These are phyloP conservation scores for Pristionchus fissidentatus DNA, from an alignment of 2,888 invertebrate genomes.

Conservation along the genomic window DNA sequence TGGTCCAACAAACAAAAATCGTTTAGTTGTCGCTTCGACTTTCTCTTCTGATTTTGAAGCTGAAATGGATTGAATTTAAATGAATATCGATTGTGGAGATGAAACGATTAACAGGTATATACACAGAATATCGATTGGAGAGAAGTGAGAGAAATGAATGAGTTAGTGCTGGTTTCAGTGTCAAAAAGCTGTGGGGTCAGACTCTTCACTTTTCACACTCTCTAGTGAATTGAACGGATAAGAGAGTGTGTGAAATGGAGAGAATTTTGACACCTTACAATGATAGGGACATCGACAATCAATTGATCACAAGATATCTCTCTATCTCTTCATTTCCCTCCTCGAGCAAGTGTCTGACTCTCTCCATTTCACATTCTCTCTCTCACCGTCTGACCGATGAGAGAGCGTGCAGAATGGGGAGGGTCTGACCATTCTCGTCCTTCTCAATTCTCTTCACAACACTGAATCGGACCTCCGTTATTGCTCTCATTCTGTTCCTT, in stretches of 20 bases:
- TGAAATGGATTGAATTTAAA: background rate
- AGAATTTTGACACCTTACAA: background rate
- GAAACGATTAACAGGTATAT: no score
- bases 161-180: no score
- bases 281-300: background rate
- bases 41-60: conserved; percentile 52
- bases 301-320: background rate
- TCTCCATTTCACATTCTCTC: background rate
- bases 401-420: background rate
- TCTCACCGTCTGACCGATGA: background rate
- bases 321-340: background rate
- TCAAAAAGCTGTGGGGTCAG: no score
- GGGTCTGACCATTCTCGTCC: no score
- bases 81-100: no score
- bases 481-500: conserved; percentile 12
- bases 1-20: conserved; percentile 71
- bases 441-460: no score
- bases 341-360: background rate
- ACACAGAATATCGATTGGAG: no score
- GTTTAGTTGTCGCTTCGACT: conserved; percentile 52
- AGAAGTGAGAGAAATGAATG: no score
- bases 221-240: no score
- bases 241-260: no score
- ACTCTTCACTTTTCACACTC: no score
- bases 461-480: conserved; percentile 28